A percentile compares a stretch with the other conserved stretches of the same genome.
Conservation (phyloP, 2,113 vertebrate genomes). For the Australoheros scitulus region DNA sequence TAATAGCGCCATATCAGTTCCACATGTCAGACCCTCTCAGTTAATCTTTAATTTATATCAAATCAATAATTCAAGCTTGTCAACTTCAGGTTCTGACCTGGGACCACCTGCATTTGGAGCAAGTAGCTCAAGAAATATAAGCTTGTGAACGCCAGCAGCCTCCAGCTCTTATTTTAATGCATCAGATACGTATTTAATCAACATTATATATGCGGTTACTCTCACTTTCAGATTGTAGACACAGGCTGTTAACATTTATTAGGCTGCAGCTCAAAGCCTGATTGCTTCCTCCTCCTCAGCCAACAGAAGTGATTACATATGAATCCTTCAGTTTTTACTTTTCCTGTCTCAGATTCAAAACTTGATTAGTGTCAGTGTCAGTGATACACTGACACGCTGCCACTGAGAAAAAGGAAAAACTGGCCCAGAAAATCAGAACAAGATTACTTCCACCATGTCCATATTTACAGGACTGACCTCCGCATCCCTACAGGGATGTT, state of each 20-base stretch:
- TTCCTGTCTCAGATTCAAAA: background rate
- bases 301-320: background rate
- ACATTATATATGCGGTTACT: background rate
- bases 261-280: background rate
- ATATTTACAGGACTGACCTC: background rate
- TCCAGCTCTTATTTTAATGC: background rate
- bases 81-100: background rate
- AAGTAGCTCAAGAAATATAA: background rate
- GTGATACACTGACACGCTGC: background rate
- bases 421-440: conserved; percentile 7
- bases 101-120: background rate
- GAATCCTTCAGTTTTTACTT: background rate
- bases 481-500: background rate
- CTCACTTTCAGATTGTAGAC: background rate
- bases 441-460: conserved; percentile 2
- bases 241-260: conserved; percentile 5
- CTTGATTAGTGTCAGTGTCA: background rate
- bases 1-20: background rate
- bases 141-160: background rate
- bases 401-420: background rate
- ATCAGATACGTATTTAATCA: background rate
- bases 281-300: background rate
- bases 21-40: background rate
- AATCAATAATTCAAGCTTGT: background rate
- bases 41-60: conserved; percentile 12